Conservation (phyloP, 1,140 invertebrate genomes). For the Platyscapa corneri region DNA sequence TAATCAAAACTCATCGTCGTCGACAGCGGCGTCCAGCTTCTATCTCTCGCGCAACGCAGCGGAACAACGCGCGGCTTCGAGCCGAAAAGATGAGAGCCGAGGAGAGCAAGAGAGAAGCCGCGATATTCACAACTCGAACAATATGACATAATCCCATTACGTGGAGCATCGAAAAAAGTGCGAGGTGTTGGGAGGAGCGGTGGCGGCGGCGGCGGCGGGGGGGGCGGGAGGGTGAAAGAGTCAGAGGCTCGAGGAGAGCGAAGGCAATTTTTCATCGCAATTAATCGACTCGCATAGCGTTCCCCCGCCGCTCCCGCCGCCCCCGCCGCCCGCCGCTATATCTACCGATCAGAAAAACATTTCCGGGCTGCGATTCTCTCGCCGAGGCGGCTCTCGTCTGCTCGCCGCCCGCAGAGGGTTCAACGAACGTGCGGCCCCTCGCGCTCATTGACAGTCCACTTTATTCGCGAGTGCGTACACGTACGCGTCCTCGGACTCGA, state of each 20-base stretch:
- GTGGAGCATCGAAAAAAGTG: not conserved
- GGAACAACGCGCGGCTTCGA: not conserved
- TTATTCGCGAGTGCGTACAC: conserved; percentile 26
- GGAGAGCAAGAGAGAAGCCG: not conserved
- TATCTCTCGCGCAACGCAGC: not conserved
- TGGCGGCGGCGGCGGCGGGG: too few species aligned
- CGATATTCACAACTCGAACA: conserved; percentile 9
- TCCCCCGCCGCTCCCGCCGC: conserved; percentile 29
- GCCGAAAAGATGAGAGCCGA: not conserved
- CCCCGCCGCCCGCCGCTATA: conserved; percentile 13
- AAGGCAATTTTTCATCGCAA: conserved; percentile 49
- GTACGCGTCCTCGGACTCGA: not conserved
- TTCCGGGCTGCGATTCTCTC: conserved; percentile 49
- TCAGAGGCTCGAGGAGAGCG: not conserved
- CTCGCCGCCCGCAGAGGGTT: conserved; percentile 29
- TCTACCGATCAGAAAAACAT: conserved; percentile 53
- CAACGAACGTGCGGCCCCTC: conserved; percentile 35
- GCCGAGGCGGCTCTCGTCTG: not conserved
- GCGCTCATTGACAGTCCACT: conserved; percentile 43
- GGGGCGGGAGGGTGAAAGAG: not conserved
- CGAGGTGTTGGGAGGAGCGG: not conserved
- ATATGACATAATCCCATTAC: conserved; percentile 41
- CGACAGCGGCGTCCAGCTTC: not conserved
- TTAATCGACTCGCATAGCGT: conserved; percentile 52
- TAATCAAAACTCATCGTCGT: conserved; percentile 34